phyloP scores from a whole-genome alignment of 2,797 vertebrate species.

The Falco cherrug region DNA sequence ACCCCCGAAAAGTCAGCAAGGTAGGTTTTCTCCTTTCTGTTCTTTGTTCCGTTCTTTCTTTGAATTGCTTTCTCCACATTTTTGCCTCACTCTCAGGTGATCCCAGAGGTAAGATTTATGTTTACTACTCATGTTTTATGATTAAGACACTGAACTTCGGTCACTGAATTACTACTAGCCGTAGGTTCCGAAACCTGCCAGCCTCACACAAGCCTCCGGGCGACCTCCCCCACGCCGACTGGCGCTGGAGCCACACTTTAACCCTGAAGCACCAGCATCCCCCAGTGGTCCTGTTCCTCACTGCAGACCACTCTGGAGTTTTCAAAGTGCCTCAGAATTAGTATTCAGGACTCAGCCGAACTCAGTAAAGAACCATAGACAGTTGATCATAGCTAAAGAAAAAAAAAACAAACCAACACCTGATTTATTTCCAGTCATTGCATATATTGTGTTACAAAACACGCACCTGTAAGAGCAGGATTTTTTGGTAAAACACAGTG shows the following conservation, averaged over 20 bases:
- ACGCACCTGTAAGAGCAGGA: not conserved
- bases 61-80: slow-evolving; percentile 21
- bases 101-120: slow-evolving; percentile 34
- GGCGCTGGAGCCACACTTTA: not conserved
- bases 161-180: not conserved
- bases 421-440: not conserved
- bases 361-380: not conserved
- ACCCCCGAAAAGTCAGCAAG: not conserved
- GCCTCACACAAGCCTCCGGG: not conserved
- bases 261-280: slow-evolving; percentile 68
- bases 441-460: not conserved
- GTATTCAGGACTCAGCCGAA: not conserved
- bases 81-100: not conserved
- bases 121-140: slow-evolving; percentile 46
- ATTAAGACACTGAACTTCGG: slow-evolving; percentile 41
- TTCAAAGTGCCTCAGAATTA: not conserved
- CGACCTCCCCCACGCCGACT: not conserved
- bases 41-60: not conserved
- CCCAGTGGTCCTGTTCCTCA: slow-evolving; percentile 43
- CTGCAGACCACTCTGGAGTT: not conserved
- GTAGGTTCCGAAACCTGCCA: not conserved
- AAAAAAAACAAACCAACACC: not conserved
- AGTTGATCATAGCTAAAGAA: not conserved
- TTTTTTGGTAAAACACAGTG: not conserved
- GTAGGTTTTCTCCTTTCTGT: not conserved